Percentiles rank a stretch among this genome's conserved stretches.
Evolutionary conservation across 2,113 vertebrate species (phyloP).

Genomic region (Thryonomys swinderianus): DNA sequence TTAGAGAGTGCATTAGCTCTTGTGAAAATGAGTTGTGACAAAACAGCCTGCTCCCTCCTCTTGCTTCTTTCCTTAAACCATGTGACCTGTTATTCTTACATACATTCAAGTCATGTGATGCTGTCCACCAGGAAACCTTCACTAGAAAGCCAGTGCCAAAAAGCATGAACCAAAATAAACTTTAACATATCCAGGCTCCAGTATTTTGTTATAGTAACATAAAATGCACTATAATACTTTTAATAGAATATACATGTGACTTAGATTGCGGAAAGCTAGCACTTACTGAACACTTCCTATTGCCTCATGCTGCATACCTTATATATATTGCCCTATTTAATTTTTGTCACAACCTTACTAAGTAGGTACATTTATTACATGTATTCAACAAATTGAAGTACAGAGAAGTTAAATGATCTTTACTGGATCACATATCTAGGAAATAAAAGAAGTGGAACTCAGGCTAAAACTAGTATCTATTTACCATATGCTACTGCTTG

Average conservation of each 20-base stretch:
- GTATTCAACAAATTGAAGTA: background rate
- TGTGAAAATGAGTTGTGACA: background rate
- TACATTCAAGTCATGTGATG: background rate
- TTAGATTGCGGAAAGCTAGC: conserved; percentile 26
- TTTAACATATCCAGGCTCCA: background rate
- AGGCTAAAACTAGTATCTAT: background rate
- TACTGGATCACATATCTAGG: background rate
- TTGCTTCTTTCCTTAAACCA: background rate
- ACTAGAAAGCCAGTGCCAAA: background rate
- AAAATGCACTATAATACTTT: background rate
- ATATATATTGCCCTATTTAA: background rate
- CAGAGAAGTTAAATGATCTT: background rate
- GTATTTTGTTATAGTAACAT: background rate
- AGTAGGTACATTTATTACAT: background rate
- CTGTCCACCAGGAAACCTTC: background rate
- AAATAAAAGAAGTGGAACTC: background rate
- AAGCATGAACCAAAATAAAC: background rate
- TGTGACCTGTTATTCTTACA: background rate
- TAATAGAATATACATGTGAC: background rate
- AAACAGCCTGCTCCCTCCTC: background rate
- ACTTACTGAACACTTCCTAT: conserved; percentile 30
- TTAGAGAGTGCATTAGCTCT: background rate
- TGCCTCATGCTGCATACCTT: background rate
- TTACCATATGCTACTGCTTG: conserved; percentile 11
- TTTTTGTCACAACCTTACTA: conserved; percentile 26